Base-by-base conservation (phyloP, 1,140 invertebrate genomes). In the Agrypnia vestita region DNA sequence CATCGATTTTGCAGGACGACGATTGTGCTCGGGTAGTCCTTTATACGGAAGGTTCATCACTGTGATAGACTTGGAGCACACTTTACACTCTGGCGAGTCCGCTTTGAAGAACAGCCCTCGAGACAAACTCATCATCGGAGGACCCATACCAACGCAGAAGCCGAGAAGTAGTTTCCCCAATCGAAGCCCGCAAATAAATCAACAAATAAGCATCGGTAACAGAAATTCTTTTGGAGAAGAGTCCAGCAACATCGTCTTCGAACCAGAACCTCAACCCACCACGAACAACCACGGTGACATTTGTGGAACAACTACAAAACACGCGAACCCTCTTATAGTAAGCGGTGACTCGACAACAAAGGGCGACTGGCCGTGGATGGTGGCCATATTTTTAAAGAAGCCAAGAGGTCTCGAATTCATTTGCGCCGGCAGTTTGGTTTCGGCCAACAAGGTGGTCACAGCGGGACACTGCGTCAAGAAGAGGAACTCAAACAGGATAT, bases 351-450 rank as follows among this genome's bases (percentile, higher is more conserved):
- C 74, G 1, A 86, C 86, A 8, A 78, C 73, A 8, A 85, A 84
- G 46, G 89, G 88, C 0, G 87, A 90, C 15, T 92, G 90, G 88
- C 91, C 91, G 0, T 92, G 91, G 91, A 62, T 91, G 13, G 89
- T 81, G 0, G 90, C 90, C 0, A 86, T 92, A 17, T 91, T 90
- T 69, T 3, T 86, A 1, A 80, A 84, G 0, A 85, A 83, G 35
- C 69, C 83, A 0, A 64, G 84, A 4, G 82, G 86, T 3, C 84
- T 88, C 1, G 84, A 87, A n/a, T 92, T 90, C 84, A 88, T 88
- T 8, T 87, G 85, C 75, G 84, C 84, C 11, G 85, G 84, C 13
- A 84, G 83, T 46, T 67, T 87, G 10, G 84, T 87, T 47, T 86
- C 86, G 4, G 74, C 84, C 10, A 83, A 69, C 53, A 81, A 84